A percentile compares a stretch with the other conserved stretches of the same genome.
Conservation (phyloP, 2,113 vertebrate genomes). For the Strix uralensis region DNA sequence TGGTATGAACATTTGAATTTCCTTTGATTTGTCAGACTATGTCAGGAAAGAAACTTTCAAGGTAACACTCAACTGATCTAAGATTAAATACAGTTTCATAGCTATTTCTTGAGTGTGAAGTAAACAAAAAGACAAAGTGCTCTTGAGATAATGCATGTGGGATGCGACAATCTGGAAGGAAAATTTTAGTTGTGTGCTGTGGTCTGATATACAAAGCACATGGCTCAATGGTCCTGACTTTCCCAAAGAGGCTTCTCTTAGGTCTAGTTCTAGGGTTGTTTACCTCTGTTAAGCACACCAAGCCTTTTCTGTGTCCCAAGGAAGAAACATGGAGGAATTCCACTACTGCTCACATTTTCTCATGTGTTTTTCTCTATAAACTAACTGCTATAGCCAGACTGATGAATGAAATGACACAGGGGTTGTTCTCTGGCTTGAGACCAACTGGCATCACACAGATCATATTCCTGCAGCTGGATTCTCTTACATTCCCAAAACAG, state of each 20-base stretch:
- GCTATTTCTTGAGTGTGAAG: not conserved
- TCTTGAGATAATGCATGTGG: not conserved
- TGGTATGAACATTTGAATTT: not conserved
- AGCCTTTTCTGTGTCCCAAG: not conserved
- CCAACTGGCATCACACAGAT: not conserved
- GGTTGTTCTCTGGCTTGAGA: not conserved
- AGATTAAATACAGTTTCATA: not conserved
- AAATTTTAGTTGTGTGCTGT: not conserved
- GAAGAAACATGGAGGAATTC: not conserved
- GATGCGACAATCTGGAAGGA: not conserved
- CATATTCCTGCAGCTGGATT: not conserved
- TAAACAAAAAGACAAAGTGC: not conserved
- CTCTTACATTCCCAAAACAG: not conserved
- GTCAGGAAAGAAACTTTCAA: not conserved
- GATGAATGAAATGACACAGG: not conserved
- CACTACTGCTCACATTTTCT: not conserved
- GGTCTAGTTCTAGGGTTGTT: not conserved
- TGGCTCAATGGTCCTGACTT: not conserved
- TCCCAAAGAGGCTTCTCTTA: not conserved
- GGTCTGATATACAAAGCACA: not conserved
- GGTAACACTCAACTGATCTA: not conserved
- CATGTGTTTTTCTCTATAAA: not conserved
- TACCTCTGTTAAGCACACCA: not conserved
- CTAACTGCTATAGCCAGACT: not conserved
- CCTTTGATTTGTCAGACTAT: not conserved